phyloP scores from a whole-genome alignment of 2,797 vertebrate genomes.

The Melanotaenia parkinsoni region DNA sequence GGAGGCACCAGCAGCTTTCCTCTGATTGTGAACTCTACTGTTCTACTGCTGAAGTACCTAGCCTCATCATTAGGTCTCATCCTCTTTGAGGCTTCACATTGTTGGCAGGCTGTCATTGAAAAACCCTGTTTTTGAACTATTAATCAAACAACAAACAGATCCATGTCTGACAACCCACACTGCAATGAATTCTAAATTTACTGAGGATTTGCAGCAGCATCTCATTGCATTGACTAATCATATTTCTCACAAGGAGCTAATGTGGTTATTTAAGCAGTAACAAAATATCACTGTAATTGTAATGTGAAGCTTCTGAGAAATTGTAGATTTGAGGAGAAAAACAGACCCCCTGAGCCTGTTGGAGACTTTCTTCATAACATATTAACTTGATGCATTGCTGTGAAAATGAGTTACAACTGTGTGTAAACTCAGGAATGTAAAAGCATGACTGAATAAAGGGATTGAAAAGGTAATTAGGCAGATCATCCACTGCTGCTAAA shows the following conservation, averaged over 20 bases:
- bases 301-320: background rate
- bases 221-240: background rate
- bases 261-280: background rate
- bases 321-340: background rate
- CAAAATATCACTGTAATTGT: background rate
- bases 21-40: constrained; percentile 7
- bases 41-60: background rate
- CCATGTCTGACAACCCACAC: constrained; percentile 9
- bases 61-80: background rate
- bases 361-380: background rate
- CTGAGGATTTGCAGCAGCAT: background rate
- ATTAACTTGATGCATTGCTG: background rate
- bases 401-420: background rate
- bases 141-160: constrained; percentile 30
- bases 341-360: background rate
- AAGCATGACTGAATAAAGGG: background rate
- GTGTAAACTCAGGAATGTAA: background rate
- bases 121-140: constrained; percentile 12
- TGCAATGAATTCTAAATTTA: background rate
- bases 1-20: constrained; percentile 22
- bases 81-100: background rate
- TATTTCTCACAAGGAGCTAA: background rate
- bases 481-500: background rate
- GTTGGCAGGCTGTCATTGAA: background rate
- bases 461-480: background rate